These are phyloP conservation scores for Timandra comae DNA, from an alignment of 2,888 invertebrate species.

Conservation along the genomic window DNA sequence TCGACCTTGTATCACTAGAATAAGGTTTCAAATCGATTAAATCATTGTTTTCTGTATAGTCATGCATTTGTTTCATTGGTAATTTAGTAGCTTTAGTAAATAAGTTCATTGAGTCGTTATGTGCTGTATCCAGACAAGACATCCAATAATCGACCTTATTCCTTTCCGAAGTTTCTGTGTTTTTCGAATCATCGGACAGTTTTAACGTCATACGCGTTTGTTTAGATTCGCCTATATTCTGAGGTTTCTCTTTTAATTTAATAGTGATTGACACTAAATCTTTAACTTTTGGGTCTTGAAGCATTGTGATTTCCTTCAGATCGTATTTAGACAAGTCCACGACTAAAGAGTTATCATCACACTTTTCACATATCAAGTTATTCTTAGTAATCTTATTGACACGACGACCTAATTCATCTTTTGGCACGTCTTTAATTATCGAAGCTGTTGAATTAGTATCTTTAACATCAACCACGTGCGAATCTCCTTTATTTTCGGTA, in stretches of 20 bases:
- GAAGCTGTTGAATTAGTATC: conserved; percentile 13
- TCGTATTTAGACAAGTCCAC: conserved; percentile 50
- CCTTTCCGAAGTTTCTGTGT: conserved; percentile 8
- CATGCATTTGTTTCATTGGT: conserved; percentile 7
- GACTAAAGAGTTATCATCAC: conserved; percentile 39
- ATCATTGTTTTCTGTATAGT: conserved; percentile 16
- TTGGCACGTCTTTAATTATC: conserved; percentile 15
- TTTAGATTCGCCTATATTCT: conserved; percentile 25
- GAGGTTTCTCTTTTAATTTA: conserved; percentile 41
- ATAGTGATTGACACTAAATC: conserved; percentile 42
- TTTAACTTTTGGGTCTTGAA: conserved; percentile 30
- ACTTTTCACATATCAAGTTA: conserved; percentile 28
- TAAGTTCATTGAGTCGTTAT: conserved; percentile 9
- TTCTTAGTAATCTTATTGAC: conserved; percentile 25
- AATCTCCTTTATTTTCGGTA: conserved; percentile 12
- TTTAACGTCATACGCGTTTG: conserved; percentile 32
- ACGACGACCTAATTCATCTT: conserved; percentile 29
- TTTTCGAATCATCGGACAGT: conserved; percentile 29
- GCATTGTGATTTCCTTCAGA: conserved; percentile 46
- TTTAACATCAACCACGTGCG: conserved; percentile 12
- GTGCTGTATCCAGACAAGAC: conserved; percentile 12
- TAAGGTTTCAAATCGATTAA: conserved; percentile 34
- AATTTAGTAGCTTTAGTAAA: conserved; percentile 1
- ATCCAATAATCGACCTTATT: conserved; percentile 26
- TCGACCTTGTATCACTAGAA: conserved; percentile 40